Percentiles rank a stretch among this genome's conserved stretches.
These are phyloP conservation scores for Stichopus horrens DNA, from an alignment of 53 echinoderm and acorn worm genomes.

Conservation along the genomic window DNA sequence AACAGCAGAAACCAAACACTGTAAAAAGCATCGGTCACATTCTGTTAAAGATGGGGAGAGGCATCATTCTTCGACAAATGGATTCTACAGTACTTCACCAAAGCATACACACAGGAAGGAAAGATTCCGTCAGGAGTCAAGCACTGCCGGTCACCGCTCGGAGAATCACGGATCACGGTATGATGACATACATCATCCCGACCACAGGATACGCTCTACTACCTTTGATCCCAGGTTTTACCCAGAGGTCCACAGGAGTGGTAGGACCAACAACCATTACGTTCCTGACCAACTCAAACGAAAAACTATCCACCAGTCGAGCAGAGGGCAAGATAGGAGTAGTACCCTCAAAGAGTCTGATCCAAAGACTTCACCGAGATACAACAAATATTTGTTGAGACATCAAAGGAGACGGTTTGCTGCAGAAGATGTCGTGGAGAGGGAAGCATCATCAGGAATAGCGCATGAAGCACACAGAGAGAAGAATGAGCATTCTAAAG, in stretches of 20 bases:
- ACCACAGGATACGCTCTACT: neutral
- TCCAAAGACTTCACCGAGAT: conserved; percentile 6
- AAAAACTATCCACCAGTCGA: neutral
- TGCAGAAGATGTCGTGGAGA: too few species aligned
- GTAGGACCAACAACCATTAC: neutral
- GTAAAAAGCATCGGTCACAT: neutral
- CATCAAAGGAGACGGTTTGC: too few species aligned
- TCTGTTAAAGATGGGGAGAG: neutral
- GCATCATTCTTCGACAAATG: neutral
- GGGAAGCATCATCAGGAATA: too few species aligned
- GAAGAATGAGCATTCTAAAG: too few species aligned
- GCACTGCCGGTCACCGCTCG: neutral
- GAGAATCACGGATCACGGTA: neutral
- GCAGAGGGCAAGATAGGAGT: neutral
- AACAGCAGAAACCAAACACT: neutral
- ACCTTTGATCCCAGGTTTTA: neutral
- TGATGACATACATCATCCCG: neutral
- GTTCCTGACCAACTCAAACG: neutral
- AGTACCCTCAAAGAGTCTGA: neutral
- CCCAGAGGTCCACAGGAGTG: neutral
- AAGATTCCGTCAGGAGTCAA: neutral
- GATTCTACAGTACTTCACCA: neutral
- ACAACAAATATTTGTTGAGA: neutral
- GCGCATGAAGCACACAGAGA: too few species aligned
- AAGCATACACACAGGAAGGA: neutral